Base-by-base conservation (phyloP, 2,113 vertebrate species). In the Sciurus niger region DNA sequence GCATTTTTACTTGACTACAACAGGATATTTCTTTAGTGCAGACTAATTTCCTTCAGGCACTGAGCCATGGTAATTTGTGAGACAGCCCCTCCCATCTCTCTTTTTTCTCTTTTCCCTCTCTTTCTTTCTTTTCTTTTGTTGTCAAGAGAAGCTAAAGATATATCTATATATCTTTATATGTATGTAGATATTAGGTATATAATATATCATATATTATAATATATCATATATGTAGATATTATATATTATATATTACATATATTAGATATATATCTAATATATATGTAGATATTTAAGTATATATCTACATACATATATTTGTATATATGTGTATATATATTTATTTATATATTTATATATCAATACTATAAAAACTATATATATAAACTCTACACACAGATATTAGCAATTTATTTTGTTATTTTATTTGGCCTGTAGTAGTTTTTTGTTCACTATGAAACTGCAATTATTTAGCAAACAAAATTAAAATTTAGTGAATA, bases 41-140 rank as follows among this genome's bases (percentile, higher is more conserved):
- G 77, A 95, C 51, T 87, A 84, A 93, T 94, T 93, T 93, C 90
- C 92, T 96, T 73, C 37, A 77, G 89, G 89, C 89, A 89, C 48
- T 32, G 46, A 95, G 90, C 78, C 90, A 93, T 32, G 48, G 32
- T 89, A 68, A 93, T 78, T 91, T 78, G 30, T 85, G 78, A 96
- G 32, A 63, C 3, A 60, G 55, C n/a, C 12, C 34, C 13, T 24
- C 34, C 37, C 16, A 34, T 76, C 8, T 43, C 32, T 60, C 18
- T 28, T 22, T 16, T 4, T 16, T 4, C 22, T 24, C 32, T 28
- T 24, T 20, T 63, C 22, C 46, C 20, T 72, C 37, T 73, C 25
- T 58, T 48, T 67, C 4, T 30, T 55, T 30, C 4, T 30, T 55
- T 30, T 34, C 8, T 8, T 63, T 63, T 63, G 24, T 28, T 28